These are phyloP conservation scores for Pygmarrhopalites habei DNA, from an alignment of 1,140 invertebrate species.

Conservation along the genomic window DNA sequence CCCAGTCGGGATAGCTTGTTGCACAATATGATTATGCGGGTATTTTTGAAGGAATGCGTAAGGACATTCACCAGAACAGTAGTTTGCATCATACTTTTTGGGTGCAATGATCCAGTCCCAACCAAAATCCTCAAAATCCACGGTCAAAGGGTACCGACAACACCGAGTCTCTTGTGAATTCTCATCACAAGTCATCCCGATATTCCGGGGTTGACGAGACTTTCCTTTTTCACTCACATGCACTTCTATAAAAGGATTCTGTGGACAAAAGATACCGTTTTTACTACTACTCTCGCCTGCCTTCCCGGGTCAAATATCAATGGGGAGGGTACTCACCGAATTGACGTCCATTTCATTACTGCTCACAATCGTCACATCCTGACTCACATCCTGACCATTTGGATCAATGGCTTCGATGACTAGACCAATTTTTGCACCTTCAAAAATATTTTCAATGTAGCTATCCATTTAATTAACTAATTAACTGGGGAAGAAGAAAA, in stretches of 20 bases:
- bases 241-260: conserved; percentile 77
- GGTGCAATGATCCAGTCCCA: conserved; percentile 99
- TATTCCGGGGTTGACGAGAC: conserved; percentile 61
- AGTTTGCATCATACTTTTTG: conserved; percentile 89
- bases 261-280: conserved; percentile 42
- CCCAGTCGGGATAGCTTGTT: conserved; percentile 60
- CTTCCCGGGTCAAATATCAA: not conserved
- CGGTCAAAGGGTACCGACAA: conserved; percentile 82
- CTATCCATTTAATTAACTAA: no score
- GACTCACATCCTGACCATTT: conserved; percentile 8
- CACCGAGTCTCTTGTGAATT: conserved; percentile 69
- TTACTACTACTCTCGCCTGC: not conserved
- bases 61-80: conserved; percentile 91
- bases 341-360: conserved; percentile 25
- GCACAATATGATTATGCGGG: conserved; percentile 87
- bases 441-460: no score
- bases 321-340: conserved; percentile 16
- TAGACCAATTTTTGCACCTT: conserved; percentile 36
- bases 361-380: conserved; percentile 24
- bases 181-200: conserved; percentile 69
- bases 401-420: conserved; percentile 30
- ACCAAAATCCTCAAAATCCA: conserved; percentile 92
- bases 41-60: conserved; percentile 81
- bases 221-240: conserved; percentile 55
- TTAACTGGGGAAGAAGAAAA: no score